Percentiles rank a stretch among this genome's conserved stretches.
Conservation (phyloP, 2,797 vertebrate species). For the Gobio occitaniae region DNA sequence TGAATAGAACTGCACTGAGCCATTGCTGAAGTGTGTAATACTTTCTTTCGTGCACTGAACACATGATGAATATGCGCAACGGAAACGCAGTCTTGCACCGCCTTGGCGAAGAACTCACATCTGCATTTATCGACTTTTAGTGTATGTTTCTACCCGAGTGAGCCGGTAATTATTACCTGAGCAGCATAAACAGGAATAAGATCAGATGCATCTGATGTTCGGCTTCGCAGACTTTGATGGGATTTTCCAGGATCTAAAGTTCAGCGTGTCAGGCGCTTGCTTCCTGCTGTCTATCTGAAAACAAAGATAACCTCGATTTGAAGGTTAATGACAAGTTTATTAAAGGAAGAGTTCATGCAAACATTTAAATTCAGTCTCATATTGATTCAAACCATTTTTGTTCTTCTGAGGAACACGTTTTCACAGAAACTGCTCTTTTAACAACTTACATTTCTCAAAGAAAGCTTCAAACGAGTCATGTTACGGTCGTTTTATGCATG, state of each 20-base stretch:
- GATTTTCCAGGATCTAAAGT: conserved; percentile 44
- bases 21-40: not conserved
- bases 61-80: not conserved
- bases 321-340: not conserved
- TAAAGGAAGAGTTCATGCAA: not conserved
- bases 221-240: conserved; percentile 15
- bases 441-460: not conserved
- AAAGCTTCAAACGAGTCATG: not conserved
- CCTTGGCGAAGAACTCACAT: not conserved
- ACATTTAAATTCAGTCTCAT: not conserved
- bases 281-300: conserved; percentile 5
- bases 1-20: not conserved
- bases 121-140: not conserved
- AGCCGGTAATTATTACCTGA: conserved; percentile 29
- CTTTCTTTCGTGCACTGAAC: not conserved
- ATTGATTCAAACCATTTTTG: not conserved
- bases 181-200: conserved; percentile 20
- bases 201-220: conserved; percentile 11
- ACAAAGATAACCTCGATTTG: not conserved
- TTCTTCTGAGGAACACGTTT: not conserved
- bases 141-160: not conserved
- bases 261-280: not conserved
- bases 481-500: not conserved
- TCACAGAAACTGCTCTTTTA: not conserved
- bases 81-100: not conserved